Base-by-base conservation (phyloP, 1,140 invertebrate genomes). In the Papilio aristodemus region DNA sequence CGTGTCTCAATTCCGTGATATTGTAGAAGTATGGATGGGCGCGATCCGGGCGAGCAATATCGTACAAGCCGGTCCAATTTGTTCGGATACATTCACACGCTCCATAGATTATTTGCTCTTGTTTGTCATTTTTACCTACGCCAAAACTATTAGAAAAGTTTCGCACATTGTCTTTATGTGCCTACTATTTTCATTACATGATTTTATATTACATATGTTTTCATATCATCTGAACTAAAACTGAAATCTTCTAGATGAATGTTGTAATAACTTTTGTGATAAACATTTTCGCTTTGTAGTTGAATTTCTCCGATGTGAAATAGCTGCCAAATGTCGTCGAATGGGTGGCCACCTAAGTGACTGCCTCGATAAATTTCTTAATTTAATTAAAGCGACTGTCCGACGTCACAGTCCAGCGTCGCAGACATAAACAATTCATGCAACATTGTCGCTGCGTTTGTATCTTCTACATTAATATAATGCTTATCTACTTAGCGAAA, bases 311-410 rank as follows among this genome's bases (percentile, higher is more conserved):
- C 38, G 14, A 62, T 37, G 32, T 38, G 59, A 38, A 38, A 68
- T 19, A 32, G 58, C 71, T 76, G 78, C 74, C 77, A 84, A 80
- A 78, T 81, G 71, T 72, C 68, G 63, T 50, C 69, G 72, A 77
- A 72, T 69, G 67, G 68, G 67, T 32, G 27, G 54, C 67, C 64
- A 57, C 57, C 27, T 69, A 67, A 76, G 74, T 66, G 71, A 74
- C 46, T 75, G 59, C 58, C 57, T 59, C 79, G 70, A 84, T 87
- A 81, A 86, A 81, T 70, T 80, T 75, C 74, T 81, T 81, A 80
- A 86, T 85, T 87, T 84, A 81, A 85, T 84, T 81, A 83, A 81
- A 79, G 50, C 68, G 73, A 83, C 74, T 79, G 69, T 69, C 63
- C 54, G 71, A 67, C 64, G 72, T 71, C 72, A 82, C 74, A 70